A percentile compares a stretch with the other conserved stretches of the same genome.
phyloP scores from a whole-genome alignment of 2,797 vertebrate species.

The Heteromormyrus szaboi region DNA sequence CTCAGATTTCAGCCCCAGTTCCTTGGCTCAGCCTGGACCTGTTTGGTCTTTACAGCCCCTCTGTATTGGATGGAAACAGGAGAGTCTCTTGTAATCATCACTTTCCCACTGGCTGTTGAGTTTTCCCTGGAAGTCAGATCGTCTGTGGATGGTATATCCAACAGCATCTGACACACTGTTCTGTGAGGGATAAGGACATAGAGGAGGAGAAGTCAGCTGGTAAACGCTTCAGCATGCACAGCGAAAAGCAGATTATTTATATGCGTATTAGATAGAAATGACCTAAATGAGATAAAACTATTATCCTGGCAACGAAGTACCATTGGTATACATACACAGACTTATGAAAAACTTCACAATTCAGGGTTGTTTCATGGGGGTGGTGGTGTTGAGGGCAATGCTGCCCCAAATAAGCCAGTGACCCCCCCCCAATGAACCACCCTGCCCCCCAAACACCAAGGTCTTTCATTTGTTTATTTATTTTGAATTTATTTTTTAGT shows the following conservation, averaged over 20 bases:
- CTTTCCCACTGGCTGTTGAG: slow-evolving; percentile 54
- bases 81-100: slow-evolving; percentile 52
- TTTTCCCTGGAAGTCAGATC: slow-evolving; percentile 37
- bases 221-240: neutral
- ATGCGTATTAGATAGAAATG: neutral
- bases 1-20: neutral
- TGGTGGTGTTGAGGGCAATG: neutral
- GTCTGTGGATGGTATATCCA: slow-evolving; percentile 48
- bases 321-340: neutral
- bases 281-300: neutral
- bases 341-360: neutral
- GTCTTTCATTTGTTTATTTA: neutral
- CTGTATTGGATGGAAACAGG: neutral
- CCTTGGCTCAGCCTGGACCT: neutral
- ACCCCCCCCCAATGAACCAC: neutral
- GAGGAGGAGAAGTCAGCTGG: neutral
- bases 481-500: neutral
- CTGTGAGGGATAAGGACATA: neutral
- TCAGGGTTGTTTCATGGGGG: neutral
- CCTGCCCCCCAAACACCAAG: neutral
- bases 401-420: neutral
- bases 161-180: slow-evolving; percentile 35
- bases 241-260: neutral
- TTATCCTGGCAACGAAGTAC: neutral
- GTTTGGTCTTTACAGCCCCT: neutral